These are phyloP conservation scores for Herpailurus yagouaroundi DNA, from an alignment of 2,113 vertebrate genomes.

Conservation along the genomic window DNA sequence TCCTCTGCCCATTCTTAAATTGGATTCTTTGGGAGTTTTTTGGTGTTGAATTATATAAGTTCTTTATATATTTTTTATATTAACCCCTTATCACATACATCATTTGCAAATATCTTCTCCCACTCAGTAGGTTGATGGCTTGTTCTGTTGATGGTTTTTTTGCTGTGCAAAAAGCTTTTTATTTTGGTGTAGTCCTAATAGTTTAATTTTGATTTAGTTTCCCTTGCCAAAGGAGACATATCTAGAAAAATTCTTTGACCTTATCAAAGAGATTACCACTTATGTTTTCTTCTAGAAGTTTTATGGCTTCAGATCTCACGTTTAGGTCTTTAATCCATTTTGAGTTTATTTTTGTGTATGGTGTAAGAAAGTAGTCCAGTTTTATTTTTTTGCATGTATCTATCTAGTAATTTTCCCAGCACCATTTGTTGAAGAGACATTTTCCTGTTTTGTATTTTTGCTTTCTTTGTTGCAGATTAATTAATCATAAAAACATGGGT, in stretches of 20 bases:
- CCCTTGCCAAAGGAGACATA: background rate
- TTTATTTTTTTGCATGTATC: background rate
- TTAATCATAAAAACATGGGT: background rate
- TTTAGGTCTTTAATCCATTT: background rate
- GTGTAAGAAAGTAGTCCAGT: background rate
- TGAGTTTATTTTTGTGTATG: background rate
- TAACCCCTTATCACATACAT: background rate
- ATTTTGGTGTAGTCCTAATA: background rate
- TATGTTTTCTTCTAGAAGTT: background rate
- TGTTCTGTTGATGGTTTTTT: background rate
- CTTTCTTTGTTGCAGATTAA: background rate
- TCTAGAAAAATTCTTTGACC: background rate
- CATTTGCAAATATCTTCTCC: background rate
- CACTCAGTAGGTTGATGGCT: background rate
- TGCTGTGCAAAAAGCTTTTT: background rate
- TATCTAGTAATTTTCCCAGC: background rate
- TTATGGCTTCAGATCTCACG: background rate
- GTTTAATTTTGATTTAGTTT: background rate
- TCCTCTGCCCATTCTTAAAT: background rate
- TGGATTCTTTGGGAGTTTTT: background rate
- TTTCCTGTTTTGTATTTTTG: background rate
- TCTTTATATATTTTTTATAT: background rate
- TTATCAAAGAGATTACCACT: background rate
- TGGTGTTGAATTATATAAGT: background rate
- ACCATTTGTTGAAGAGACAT: background rate